Base-by-base conservation (phyloP, 2,797 vertebrate genomes). In the Gallinago stenura region DNA sequence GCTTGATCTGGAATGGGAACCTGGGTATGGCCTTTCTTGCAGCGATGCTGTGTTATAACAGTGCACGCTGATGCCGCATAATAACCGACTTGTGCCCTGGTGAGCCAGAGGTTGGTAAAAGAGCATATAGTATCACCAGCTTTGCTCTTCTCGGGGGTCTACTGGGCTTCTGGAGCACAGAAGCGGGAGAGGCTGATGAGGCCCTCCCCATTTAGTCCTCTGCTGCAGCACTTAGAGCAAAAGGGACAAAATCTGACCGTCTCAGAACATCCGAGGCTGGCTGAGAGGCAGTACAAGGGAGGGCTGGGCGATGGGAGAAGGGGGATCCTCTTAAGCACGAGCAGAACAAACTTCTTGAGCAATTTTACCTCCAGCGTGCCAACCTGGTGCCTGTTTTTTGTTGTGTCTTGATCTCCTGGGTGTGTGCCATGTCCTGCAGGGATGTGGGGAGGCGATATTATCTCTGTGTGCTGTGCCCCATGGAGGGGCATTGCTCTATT, bases 381-480 rank as follows among this genome's bases (percentile, higher is more conserved):
- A 58, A 12, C 30, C 12, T n/a, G 37, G 31, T 2, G 2, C 35
- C 21, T 69, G n/a, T 53, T 83, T 48, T 57, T 53, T 65, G n/a
- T 31, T 76, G 39, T 41, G 9, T 68, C 60, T 66, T 43, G 22
- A 20, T 58, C 12, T 22, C 35, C 20, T 50, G 48, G 33, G 46
- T 21, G 41, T 1, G 1, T 10, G 16, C 71, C 7, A 1, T 72
- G 46, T 31, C 48, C 54, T n/a, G 24, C 66, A 56, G 35, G 2
- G 6, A 22, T 2, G 17, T 22, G 35, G 25, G 45, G 68, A 69
- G 33, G 30, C 28, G 62, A 26, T 26, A 43, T 12, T 60, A 17
- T 25, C 28, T 35, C 14, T 0, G 1, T 12, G 14, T 24, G 30
- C 0, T 7, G 33, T 2, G 4, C 41, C 72, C 54, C 14, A 2